A percentile compares a stretch with the other conserved stretches of the same genome.
Evolutionary conservation across 2,113 vertebrate genomes (phyloP).

Genomic region (Euleptes europaea): DNA sequence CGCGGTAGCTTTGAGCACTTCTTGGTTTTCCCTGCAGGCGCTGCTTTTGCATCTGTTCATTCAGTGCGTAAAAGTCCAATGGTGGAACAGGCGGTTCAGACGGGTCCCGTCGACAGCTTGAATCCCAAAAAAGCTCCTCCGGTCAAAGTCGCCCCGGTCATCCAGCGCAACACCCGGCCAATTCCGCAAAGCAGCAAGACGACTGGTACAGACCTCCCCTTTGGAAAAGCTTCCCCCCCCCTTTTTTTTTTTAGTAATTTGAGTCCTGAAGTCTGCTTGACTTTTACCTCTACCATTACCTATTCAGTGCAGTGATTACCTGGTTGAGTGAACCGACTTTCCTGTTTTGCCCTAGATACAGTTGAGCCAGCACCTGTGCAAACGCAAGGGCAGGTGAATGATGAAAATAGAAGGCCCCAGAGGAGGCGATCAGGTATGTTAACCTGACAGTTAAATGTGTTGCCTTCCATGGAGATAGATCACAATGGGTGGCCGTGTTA

Average conservation of each 20-base stretch:
- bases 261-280: background rate
- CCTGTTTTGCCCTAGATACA: constrained; percentile 62
- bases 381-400: constrained; percentile 80
- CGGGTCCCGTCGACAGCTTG: constrained; percentile 77
- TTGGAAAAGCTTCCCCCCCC: background rate
- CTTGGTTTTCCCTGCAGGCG: constrained; percentile 71
- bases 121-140: constrained; percentile 74
- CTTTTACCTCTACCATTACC: background rate
- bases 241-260: no score
- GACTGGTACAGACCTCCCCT: constrained; percentile 44
- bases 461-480: no score
- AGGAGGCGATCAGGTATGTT: constrained; percentile 87
- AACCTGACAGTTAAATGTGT: constrained; percentile 13
- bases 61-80: constrained; percentile 86
- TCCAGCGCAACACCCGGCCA: constrained; percentile 67
- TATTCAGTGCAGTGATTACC: constrained; percentile 23
- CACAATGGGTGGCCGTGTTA: no score
- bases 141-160: constrained; percentile 64
- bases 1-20: constrained; percentile 17
- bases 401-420: constrained; percentile 85
- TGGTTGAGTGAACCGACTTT: background rate
- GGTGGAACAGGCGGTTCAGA: constrained; percentile 97
- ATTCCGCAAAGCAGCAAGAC: constrained; percentile 60
- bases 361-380: constrained; percentile 68
- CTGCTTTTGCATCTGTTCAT: constrained; percentile 76